These are phyloP conservation scores for Zophobas morio DNA, from an alignment of 1,140 invertebrate species.

Conservation along the genomic window DNA sequence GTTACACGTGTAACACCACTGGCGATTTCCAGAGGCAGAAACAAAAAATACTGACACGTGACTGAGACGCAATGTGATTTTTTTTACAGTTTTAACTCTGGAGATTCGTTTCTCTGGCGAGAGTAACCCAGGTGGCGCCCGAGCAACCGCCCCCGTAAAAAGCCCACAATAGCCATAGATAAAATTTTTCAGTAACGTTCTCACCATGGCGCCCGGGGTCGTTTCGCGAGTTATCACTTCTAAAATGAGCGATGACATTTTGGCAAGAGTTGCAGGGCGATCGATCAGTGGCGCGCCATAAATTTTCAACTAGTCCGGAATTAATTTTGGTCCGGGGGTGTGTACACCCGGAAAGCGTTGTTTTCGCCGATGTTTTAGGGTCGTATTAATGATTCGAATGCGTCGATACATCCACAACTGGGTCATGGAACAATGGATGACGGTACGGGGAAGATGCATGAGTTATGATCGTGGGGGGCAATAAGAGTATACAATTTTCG, in stretches of 20 bases:
- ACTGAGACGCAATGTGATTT: too few species aligned
- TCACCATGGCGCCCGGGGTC: too few species aligned
- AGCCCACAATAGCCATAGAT: too few species aligned
- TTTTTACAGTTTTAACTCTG: too few species aligned
- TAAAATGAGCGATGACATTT: background rate
- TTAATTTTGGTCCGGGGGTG: constrained; percentile 2
- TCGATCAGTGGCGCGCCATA: constrained; percentile 8
- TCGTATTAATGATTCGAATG: constrained; percentile 12
- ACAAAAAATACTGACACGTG: too few species aligned
- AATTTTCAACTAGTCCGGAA: constrained; percentile 8
- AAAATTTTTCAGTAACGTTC: too few species aligned
- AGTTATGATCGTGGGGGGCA: constrained; percentile 33
- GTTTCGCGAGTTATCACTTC: background rate
- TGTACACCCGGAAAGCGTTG: background rate
- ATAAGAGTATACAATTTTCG: constrained; percentile 42
- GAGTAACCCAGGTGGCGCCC: too few species aligned
- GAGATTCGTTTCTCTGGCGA: too few species aligned
- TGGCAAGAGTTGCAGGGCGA: background rate
- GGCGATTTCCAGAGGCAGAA: too few species aligned
- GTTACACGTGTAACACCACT: too few species aligned
- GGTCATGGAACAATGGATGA: constrained; percentile 29
- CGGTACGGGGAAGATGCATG: constrained; percentile 10
- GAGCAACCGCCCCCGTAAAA: too few species aligned
- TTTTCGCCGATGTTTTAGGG: constrained; percentile 16
- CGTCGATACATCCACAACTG: constrained; percentile 31